Percentiles rank a stretch among this genome's conserved stretches.
These are phyloP conservation scores for Apamea anceps DNA, from an alignment of 2,888 invertebrate species.

Conservation along the genomic window DNA sequence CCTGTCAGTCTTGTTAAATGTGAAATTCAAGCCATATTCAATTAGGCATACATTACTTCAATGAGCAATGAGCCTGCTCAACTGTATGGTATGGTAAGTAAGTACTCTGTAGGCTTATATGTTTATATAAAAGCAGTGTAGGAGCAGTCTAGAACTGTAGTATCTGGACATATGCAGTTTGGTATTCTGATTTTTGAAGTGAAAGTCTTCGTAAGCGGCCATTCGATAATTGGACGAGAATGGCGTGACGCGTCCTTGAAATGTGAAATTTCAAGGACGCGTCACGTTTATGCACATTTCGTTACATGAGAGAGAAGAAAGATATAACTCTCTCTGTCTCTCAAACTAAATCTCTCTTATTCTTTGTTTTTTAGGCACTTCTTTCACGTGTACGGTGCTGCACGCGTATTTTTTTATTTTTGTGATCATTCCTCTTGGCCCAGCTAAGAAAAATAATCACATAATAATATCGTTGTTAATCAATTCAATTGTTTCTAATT, in stretches of 20 bases:
- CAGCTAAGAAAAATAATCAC: background rate
- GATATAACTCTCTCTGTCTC: background rate
- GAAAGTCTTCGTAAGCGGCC: background rate
- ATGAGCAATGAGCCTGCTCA: constrained; percentile 71
- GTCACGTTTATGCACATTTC: background rate
- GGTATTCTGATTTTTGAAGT: background rate
- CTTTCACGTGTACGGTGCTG: background rate
- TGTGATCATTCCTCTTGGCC: background rate
- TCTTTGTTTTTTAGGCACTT: background rate
- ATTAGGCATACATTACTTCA: constrained; percentile 81
- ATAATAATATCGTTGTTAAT: background rate
- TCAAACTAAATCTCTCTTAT: background rate
- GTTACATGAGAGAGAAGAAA: background rate
- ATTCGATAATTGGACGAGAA: background rate
- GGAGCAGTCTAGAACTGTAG: background rate
- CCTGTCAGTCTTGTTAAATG: constrained; percentile 80
- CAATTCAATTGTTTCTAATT: background rate
- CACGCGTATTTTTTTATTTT: background rate
- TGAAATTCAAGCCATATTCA: constrained; percentile 85
- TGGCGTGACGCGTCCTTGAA: too few species aligned
- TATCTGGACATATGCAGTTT: background rate
- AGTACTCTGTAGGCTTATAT: constrained; percentile 16
- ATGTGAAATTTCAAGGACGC: background rate
- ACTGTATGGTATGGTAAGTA: constrained; percentile 58
- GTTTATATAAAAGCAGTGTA: background rate